phyloP scores from a whole-genome alignment of 2,113 vertebrate species.

The Rynchops niger region DNA sequence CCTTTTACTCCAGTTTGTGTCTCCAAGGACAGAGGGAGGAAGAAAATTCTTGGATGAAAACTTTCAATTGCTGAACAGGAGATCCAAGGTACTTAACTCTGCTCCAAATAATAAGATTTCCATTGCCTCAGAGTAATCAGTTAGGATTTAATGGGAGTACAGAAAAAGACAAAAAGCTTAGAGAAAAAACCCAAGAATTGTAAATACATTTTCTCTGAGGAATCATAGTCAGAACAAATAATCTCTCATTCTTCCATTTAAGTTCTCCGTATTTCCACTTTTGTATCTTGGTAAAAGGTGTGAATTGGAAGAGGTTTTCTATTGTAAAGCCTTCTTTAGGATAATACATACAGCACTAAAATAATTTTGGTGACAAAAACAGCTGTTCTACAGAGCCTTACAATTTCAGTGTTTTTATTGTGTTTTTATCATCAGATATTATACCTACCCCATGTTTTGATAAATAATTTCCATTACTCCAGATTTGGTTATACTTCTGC shows the following conservation, averaged over 20 bases:
- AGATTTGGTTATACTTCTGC: not conserved
- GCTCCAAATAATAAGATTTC: not conserved
- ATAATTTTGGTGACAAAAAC: not conserved
- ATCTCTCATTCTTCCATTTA: not conserved
- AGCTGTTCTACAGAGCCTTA: not conserved
- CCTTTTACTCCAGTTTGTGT: not conserved
- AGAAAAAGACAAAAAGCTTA: not conserved
- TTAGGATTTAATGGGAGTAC: not conserved
- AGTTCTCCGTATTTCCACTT: not conserved
- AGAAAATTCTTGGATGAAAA: not conserved
- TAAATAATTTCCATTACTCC: not conserved
- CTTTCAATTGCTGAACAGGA: not conserved
- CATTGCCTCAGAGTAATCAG: not conserved
- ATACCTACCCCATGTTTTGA: accelerated
- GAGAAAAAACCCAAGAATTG: not conserved
- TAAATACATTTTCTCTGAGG: not conserved
- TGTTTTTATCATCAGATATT: not conserved
- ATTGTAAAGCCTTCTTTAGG: not conserved
- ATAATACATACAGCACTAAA: not conserved
- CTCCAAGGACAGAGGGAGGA: not conserved
- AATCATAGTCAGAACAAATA: conserved; percentile 5
- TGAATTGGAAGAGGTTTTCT: not conserved
- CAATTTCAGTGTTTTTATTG: not conserved
- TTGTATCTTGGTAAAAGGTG: not conserved
- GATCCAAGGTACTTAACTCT: not conserved